Conservation (phyloP, 2,797 vertebrate species). For the Rhyacichthys aspro region DNA sequence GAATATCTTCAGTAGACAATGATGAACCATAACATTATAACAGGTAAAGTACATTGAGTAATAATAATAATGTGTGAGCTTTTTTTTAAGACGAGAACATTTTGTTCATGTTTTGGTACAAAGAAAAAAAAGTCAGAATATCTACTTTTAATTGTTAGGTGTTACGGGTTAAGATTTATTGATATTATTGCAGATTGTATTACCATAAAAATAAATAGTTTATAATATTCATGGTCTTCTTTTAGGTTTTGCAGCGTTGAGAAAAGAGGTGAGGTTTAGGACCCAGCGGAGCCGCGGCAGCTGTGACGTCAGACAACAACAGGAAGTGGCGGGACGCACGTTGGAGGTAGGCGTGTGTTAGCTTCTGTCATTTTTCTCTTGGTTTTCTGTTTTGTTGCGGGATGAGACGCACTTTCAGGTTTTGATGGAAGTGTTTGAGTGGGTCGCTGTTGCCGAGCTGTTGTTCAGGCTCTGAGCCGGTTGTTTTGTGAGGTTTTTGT, state of each 20-base stretch:
- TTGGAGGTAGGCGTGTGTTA: slow-evolving; percentile 53
- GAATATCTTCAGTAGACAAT: no score
- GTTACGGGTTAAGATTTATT: no score
- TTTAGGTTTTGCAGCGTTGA: background rate
- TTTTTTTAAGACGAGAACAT: no score
- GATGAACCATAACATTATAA: no score
- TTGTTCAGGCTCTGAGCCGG: background rate
- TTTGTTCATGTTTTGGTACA: no score
- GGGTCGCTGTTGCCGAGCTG: background rate
- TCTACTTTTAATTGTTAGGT: no score
- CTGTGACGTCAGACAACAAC: slow-evolving; percentile 21
- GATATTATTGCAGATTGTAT: no score
- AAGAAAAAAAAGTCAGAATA: no score
- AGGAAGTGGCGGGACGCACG: slow-evolving; percentile 42
- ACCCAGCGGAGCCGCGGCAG: slow-evolving; percentile 21
- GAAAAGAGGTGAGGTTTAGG: slow-evolving; percentile 23
- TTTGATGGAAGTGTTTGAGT: background rate
- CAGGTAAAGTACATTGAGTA: no score
- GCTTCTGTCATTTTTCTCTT: background rate
- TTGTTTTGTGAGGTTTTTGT: background rate
- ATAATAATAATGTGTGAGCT: no score
- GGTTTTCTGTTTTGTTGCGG: background rate
- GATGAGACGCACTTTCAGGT: rapidly evolving
- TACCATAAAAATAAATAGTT: no score
- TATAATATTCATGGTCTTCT: background rate